A percentile compares a stretch with the other conserved stretches of the same genome.
These are phyloP conservation scores for Drosophila willistoni DNA, from an alignment of 1,140 invertebrate genomes.

Conservation along the genomic window DNA sequence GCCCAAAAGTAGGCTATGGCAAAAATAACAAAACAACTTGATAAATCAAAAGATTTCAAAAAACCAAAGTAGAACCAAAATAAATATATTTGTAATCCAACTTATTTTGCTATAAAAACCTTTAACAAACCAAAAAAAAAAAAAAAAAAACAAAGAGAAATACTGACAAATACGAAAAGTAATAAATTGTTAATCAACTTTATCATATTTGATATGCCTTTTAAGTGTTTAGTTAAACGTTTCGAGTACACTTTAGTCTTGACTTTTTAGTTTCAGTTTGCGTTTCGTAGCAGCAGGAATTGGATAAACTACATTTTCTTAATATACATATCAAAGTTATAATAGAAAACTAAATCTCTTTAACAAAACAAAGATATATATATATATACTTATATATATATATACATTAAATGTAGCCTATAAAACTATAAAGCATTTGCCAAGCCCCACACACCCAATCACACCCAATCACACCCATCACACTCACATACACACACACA, in stretches of 20 bases:
- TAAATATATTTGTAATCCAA: background rate
- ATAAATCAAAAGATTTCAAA: constrained; percentile 1
- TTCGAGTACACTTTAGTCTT: constrained; percentile 16
- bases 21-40: background rate
- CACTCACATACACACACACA: constrained; percentile 53
- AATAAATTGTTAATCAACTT: background rate
- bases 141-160: background rate
- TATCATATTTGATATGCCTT: constrained; percentile 11
- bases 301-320: constrained; percentile 68
- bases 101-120: constrained; percentile 11
- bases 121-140: background rate
- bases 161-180: background rate
- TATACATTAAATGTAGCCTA: constrained; percentile 44
- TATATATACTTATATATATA: constrained; percentile 34
- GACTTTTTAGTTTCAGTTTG: constrained; percentile 30
- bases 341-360: constrained; percentile 46
- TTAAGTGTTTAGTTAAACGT: background rate
- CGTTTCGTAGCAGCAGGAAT: constrained; percentile 65
- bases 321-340: constrained; percentile 73
- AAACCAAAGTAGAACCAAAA: constrained; percentile 6
- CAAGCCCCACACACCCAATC: constrained; percentile 44
- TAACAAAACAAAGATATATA: constrained; percentile 34
- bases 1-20: constrained; percentile 4
- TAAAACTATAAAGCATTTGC: constrained; percentile 29
- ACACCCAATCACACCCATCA: constrained; percentile 6